These are phyloP conservation scores for Riparia riparia DNA, from an alignment of 2,113 vertebrate species.

Conservation along the genomic window DNA sequence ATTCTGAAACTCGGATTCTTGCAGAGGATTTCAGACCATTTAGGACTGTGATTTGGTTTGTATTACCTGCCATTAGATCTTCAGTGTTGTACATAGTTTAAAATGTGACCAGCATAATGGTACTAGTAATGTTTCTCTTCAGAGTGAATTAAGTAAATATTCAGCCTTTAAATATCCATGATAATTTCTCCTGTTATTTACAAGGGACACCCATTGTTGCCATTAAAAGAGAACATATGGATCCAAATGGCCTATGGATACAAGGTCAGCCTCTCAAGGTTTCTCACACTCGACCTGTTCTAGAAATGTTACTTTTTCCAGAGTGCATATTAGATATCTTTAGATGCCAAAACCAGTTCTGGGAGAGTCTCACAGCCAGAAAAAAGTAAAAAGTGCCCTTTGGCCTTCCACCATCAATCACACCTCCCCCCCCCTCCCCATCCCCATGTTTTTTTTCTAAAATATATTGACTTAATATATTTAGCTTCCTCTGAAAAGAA, in stretches of 20 bases:
- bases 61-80: not conserved
- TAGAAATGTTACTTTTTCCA: not conserved
- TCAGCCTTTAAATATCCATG: not conserved
- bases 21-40: not conserved
- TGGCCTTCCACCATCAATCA: not conserved
- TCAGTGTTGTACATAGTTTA: not conserved
- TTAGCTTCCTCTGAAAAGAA: not conserved
- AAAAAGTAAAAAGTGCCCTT: not conserved
- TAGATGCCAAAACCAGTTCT: not conserved
- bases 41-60: not conserved
- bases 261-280: not conserved
- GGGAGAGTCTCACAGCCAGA: not conserved
- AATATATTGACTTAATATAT: not conserved
- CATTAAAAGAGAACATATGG: conserved; percentile 22
- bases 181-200: conserved; percentile 6
- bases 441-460: not conserved
- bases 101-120: not conserved
- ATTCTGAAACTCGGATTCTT: not conserved
- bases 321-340: not conserved
- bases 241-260: not conserved
- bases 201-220: not conserved
- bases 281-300: not conserved
- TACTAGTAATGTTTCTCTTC: not conserved
- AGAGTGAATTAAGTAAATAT: conserved; percentile 23
- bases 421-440: not conserved